phyloP scores from a whole-genome alignment of 2,113 vertebrate genomes.

The Leucoraja erinaceus region DNA sequence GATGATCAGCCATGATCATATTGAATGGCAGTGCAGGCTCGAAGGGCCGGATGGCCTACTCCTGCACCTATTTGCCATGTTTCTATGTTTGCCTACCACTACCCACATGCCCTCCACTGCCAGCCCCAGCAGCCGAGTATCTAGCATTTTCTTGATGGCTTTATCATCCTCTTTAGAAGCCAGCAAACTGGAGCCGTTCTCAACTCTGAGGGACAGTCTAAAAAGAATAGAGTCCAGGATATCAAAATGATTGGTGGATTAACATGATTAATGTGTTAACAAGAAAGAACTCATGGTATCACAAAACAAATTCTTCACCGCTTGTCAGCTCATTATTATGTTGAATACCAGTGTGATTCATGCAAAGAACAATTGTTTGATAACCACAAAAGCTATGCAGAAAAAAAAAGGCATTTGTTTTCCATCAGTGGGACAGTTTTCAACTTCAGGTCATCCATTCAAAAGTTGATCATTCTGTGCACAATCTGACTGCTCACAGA shows the following conservation, averaged over 20 bases:
- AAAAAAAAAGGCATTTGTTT: not conserved
- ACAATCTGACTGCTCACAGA: not conserved
- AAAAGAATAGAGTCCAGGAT: not conserved
- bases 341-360: constrained; percentile 24
- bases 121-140: too few relatives aligned
- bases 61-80: too few relatives aligned
- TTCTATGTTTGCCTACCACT: too few relatives aligned
- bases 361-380: constrained; percentile 19
- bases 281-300: not conserved
- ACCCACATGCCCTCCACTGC: too few relatives aligned
- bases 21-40: too few relatives aligned
- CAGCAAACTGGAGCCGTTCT: too few relatives aligned
- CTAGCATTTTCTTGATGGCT: too few relatives aligned
- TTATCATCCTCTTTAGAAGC: too few relatives aligned
- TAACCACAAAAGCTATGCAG: not conserved
- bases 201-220: too few relatives aligned
- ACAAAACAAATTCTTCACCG: constrained; percentile 14
- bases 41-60: too few relatives aligned
- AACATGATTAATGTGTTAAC: constrained; percentile 3
- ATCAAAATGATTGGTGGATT: constrained; percentile 3
- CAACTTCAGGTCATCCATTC: constrained; percentile 17
- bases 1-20: too few relatives aligned
- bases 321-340: not conserved
- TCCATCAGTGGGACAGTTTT: constrained; percentile 4
- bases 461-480: constrained; percentile 20